Evolutionary conservation across 2,113 vertebrate genomes (phyloP).

Genomic region (Axis porcinus): DNA sequence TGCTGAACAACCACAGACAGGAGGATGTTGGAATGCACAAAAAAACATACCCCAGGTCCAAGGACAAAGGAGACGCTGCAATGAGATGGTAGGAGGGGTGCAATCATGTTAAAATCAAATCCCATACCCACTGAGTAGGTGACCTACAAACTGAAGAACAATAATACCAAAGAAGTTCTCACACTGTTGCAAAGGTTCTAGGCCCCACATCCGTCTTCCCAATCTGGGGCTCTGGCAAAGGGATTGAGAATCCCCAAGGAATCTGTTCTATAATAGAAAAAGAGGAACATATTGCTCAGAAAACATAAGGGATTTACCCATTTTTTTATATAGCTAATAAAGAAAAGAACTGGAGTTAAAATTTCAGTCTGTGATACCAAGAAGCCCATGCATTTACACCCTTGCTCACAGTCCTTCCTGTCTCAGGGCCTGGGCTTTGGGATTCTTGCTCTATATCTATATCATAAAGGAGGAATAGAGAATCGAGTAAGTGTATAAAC

Average conservation of each 20-base stretch:
- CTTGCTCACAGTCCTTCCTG: accelerated
- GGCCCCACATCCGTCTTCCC: neutral
- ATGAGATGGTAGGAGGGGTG: neutral
- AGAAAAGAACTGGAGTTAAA: neutral
- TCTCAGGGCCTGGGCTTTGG: neutral
- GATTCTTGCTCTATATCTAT: neutral
- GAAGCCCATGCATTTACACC: neutral
- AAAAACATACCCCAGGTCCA: neutral
- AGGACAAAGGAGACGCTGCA: accelerated
- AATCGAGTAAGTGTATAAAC: neutral
- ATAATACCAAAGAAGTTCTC: neutral
- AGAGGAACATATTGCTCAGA: neutral
- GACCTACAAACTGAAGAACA: neutral
- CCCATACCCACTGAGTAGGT: neutral
- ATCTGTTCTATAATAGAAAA: neutral
- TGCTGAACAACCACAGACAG: neutral
- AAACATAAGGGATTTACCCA: neutral
- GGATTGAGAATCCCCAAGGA: neutral
- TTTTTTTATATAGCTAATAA: neutral
- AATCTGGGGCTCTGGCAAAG: neutral
- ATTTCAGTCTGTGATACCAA: neutral
- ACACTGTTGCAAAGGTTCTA: neutral
- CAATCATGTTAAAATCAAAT: neutral
- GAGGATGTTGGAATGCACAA: neutral
- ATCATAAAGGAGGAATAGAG: neutral